Conservation (phyloP, 2,113 vertebrate genomes). For the Glareola pratincola region DNA sequence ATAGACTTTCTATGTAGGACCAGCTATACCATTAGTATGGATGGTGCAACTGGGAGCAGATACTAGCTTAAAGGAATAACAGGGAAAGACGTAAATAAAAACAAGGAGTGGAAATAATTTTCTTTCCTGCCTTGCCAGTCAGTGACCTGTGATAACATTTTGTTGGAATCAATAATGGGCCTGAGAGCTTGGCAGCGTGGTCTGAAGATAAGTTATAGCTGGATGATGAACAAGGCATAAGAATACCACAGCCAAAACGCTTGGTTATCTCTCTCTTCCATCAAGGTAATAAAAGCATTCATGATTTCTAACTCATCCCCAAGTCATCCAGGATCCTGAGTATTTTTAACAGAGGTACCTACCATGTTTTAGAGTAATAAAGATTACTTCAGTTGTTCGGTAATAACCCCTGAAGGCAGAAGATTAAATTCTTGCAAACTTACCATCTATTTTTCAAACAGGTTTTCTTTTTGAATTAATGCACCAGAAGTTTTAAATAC, state of each 20-base stretch:
- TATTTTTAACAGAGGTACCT: neutral
- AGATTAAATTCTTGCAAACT: neutral
- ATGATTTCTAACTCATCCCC: neutral
- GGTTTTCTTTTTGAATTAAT: neutral
- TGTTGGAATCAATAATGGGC: neutral
- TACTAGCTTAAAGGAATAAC: neutral
- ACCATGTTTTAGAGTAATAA: neutral
- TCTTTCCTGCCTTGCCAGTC: neutral
- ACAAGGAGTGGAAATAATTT: neutral
- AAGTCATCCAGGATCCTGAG: neutral
- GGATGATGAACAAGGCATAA: neutral
- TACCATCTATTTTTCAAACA: neutral
- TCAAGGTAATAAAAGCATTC: neutral
- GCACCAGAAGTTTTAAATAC: neutral
- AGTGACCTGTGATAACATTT: neutral
- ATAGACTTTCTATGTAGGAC: neutral
- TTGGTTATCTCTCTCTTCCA: neutral
- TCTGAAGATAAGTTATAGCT: neutral
- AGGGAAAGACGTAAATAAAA: neutral
- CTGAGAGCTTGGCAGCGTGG: neutral
- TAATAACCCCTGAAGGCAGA: neutral
- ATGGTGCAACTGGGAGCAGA: neutral
- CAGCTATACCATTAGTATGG: neutral
- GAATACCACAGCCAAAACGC: neutral
- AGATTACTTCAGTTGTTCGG: neutral